Conservation (phyloP, 1,140 invertebrate genomes). For the Phthorimaea operculella region DNA sequence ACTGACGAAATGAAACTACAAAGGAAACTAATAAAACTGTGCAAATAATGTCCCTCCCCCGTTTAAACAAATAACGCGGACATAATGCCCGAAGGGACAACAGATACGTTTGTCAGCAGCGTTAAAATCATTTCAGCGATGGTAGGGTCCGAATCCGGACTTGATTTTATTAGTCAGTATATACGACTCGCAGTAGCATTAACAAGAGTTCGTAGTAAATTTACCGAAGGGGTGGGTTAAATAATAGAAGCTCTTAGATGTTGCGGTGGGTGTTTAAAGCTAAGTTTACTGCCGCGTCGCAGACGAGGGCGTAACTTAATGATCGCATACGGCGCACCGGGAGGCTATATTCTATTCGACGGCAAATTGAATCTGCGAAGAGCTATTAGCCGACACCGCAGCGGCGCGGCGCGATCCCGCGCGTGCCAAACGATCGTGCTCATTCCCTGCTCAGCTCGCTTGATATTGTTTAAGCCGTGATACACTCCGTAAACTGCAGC, state of each 20-base stretch:
- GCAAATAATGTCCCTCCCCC: no score
- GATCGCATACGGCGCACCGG: conserved; percentile 44
- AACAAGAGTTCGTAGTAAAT: background rate
- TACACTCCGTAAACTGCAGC: conserved; percentile 20
- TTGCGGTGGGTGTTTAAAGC: conserved; percentile 28
- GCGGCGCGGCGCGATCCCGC: conserved; percentile 19
- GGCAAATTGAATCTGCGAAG: conserved; percentile 57
- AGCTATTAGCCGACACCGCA: conserved; percentile 54
- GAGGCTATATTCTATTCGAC: conserved; percentile 49
- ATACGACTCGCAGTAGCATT: no score
- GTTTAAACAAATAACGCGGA: no score
- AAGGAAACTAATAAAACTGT: no score
- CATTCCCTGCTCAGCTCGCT: conserved; percentile 22
- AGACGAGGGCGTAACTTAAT: conserved; percentile 48
- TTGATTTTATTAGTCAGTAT: no score
- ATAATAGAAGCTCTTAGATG: conserved; percentile 16
- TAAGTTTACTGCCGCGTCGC: conserved; percentile 26
- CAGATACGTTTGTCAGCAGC: no score
- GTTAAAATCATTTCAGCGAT: no score
- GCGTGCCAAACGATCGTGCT: conserved; percentile 38
- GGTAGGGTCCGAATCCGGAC: no score
- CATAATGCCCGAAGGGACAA: no score
- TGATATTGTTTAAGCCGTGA: conserved; percentile 25
- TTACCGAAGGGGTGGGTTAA: background rate
- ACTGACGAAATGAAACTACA: no score